phyloP scores from a whole-genome alignment of 1,140 invertebrate genomes.

The Microplitis mediator region DNA sequence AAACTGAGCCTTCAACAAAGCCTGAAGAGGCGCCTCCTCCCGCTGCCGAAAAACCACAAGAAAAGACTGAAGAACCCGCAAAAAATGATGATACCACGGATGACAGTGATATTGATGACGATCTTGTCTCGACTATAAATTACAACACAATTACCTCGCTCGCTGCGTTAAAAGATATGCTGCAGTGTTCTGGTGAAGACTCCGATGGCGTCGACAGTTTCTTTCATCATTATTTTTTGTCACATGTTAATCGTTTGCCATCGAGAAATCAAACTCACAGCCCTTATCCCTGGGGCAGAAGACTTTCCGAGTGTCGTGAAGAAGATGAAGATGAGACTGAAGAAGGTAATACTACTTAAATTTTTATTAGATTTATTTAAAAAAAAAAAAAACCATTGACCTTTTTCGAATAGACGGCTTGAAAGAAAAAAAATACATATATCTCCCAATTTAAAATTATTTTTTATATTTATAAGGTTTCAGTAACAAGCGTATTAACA shows the following conservation, averaged over 20 bases:
- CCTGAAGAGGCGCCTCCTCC: constrained; percentile 24
- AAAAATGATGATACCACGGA: constrained; percentile 57
- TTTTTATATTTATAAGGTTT: constrained; percentile 13
- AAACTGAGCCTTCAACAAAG: constrained; percentile 46
- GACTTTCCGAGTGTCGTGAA: constrained; percentile 79
- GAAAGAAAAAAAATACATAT: too few species aligned
- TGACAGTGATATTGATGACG: constrained; percentile 69
- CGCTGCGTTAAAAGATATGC: constrained; percentile 71
- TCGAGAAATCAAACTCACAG: constrained; percentile 65
- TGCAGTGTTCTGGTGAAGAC: constrained; percentile 66
- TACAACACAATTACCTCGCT: constrained; percentile 73
- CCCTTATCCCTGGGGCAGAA: constrained; percentile 69
- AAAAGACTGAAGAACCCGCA: constrained; percentile 35
- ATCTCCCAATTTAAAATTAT: too few species aligned
- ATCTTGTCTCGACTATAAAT: constrained; percentile 70
- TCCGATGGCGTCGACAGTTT: constrained; percentile 71
- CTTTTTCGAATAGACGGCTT: too few species aligned
- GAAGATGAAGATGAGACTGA: constrained; percentile 79
- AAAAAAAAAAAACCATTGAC: too few species aligned
- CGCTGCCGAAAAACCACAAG: constrained; percentile 29
- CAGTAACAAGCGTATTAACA: constrained; percentile 12
- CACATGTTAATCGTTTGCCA: constrained; percentile 71
- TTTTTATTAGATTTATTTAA: not conserved
- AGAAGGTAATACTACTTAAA: constrained; percentile 46
- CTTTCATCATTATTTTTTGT: constrained; percentile 76